Base-by-base conservation (phyloP, 2,888 invertebrate species). In the Zygaena filipendulae region DNA sequence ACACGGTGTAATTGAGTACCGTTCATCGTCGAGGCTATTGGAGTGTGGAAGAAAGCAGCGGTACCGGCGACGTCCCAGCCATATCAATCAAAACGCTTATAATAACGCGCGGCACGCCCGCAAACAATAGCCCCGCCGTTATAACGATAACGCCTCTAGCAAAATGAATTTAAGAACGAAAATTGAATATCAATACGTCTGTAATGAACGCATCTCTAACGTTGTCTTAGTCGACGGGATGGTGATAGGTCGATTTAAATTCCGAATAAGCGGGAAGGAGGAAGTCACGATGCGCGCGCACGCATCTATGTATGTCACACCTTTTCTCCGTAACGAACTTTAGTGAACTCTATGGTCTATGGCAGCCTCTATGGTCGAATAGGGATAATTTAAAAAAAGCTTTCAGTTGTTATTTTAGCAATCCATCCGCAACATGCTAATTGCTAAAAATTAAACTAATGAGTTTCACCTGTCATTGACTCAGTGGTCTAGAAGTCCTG, bases 231-330 rank as follows among this genome's bases (percentile, higher is more conserved):
- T 47, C 48, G 47, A 45, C 53, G 59, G 67, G 70, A 69, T 68
- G 59, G 66, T 53, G 57, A 67, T 68, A 57, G 67, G 66, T 59
- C 66, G 59, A 72, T 77, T 77, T 71, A 75, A 75, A 77, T 77
- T 77, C 75, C 61, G 74, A 59, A 71, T 70, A 70, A 71, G 77
- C 66, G 62, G 74, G 75, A 74, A 74, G 69, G 71, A 75, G 77
- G 77, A 77, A 77, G 77, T 75, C 74, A 69, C 70, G 71, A 37
- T 29, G 32, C 38, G 55, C 54, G 52, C 54, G 32, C 38, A 55
- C 54, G 52, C 54, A 46, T 53, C 57, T 67, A 67, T 72, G 66
- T 74, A 70, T 72, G 70, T 62, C 66, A 74, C 70, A 71, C 67
- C 64, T 74, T 72, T 70, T 77, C 77, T 75, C 74, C 64, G 66